Conservation (phyloP, 2,888 invertebrate species). For the Agonopterix heracliana region DNA sequence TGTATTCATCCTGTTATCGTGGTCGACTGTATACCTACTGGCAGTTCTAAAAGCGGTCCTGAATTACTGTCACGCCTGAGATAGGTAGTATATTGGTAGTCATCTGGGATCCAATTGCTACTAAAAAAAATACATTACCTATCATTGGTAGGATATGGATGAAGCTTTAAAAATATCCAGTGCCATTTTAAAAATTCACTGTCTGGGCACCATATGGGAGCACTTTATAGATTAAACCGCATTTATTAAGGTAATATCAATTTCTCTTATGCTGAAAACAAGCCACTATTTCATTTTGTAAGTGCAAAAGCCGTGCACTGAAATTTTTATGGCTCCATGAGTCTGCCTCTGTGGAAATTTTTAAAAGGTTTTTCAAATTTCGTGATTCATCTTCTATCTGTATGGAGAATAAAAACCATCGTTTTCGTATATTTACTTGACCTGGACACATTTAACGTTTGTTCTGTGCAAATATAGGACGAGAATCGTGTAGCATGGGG, state of each 20-base stretch:
- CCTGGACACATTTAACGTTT: conserved; percentile 47
- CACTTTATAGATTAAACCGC: conserved; percentile 34
- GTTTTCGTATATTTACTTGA: conserved; percentile 43
- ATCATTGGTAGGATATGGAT: neutral
- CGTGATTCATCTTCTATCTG: conserved; percentile 40
- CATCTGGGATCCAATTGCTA: conserved; percentile 5
- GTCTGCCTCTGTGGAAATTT: conserved; percentile 44
- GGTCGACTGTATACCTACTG: neutral
- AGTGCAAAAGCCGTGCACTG: conserved; percentile 48
- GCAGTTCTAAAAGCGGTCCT: conserved; percentile 15
- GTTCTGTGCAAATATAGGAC: conserved; percentile 37
- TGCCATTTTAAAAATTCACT: neutral
- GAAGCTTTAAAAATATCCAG: neutral
- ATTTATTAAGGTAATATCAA: conserved; percentile 30
- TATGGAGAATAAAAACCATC: conserved; percentile 29
- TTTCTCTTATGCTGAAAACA: conserved; percentile 34
- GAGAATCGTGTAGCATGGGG: conserved; percentile 32
- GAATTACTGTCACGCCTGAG: conserved; percentile 29
- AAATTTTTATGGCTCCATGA: conserved; percentile 53
- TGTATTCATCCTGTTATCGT: neutral
- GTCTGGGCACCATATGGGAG: conserved; percentile 19
- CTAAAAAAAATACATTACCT: neutral
- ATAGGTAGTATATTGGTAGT: conserved; percentile 10
- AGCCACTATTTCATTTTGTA: conserved; percentile 52
- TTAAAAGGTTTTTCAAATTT: conserved; percentile 55